Conservation (phyloP, 1,140 invertebrate genomes). For the Subanguina moxae region DNA sequence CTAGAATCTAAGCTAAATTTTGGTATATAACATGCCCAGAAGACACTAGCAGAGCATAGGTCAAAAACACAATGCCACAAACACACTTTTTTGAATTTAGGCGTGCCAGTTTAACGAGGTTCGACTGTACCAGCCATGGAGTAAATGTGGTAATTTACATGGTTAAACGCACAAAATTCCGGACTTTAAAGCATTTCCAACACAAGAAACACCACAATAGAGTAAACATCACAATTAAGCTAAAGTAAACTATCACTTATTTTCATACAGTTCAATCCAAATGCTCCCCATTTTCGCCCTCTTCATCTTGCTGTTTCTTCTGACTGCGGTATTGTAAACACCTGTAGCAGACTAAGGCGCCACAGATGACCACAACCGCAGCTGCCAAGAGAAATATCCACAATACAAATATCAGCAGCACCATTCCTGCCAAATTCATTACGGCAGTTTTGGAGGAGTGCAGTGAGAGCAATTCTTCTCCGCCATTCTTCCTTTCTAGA, state of each 20-base stretch:
- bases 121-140: no score
- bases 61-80: no score
- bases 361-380: conserved; percentile 16
- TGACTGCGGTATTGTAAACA: neutral
- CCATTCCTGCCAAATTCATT: conserved; percentile 17
- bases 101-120: no score
- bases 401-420: conserved; percentile 27
- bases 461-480: conserved; percentile 13
- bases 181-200: no score
- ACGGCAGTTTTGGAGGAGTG: conserved; percentile 23
- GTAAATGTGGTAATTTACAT: no score
- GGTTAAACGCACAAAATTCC: no score
- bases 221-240: neutral
- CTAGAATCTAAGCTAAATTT: no score
- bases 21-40: no score
- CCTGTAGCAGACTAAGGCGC: conserved; percentile 5
- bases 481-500: neutral
- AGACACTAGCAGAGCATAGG: no score
- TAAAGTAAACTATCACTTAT: conserved; percentile 11
- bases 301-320: conserved; percentile 1
- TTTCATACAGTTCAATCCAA: conserved; percentile 3
- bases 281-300: conserved; percentile 8
- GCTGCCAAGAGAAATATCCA: conserved; percentile 22
- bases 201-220: no score
- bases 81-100: no score